phyloP scores from a whole-genome alignment of 23 tunicate genomes.

The Pegea sp. region DNA sequence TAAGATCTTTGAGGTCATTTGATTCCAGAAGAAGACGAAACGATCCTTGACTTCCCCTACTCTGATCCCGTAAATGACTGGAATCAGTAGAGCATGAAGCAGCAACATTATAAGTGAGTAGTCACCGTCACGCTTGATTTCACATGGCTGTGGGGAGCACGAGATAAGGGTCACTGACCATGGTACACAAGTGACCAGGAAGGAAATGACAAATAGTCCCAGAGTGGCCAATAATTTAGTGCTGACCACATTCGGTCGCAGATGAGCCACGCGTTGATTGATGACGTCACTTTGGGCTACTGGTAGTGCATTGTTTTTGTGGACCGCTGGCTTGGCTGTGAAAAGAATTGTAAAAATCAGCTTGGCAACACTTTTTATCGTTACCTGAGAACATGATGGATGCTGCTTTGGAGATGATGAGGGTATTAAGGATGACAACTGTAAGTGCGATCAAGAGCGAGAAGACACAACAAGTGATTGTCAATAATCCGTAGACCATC shows the following conservation, averaged over 20 bases:
- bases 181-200: conserved; percentile 46
- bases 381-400: background rate
- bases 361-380: background rate
- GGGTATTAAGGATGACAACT: conserved; percentile 27
- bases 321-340: too few species aligned
- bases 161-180: conserved; percentile 46
- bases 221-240: conserved; percentile 28
- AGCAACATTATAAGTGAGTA: conserved; percentile 34
- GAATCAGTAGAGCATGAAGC: conserved; percentile 46
- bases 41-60: conserved; percentile 28
- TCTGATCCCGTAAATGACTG: conserved; percentile 49
- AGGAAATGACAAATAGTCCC: conserved; percentile 26
- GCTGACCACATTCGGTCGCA: too few species aligned
- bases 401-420: conserved; percentile 34
- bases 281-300: background rate
- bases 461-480: conserved; percentile 6
- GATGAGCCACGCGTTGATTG: background rate
- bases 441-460: conserved; percentile 15
- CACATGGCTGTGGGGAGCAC: conserved; percentile 14
- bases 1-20: too few species aligned
- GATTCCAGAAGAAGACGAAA: conserved; percentile 10
- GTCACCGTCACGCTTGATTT: conserved; percentile 13
- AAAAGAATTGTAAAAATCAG: too few species aligned
- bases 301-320: background rate
- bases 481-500: conserved; percentile 8